phyloP scores from a whole-genome alignment of 2,888 invertebrate species.

The Disparrhopalites patrizii region DNA sequence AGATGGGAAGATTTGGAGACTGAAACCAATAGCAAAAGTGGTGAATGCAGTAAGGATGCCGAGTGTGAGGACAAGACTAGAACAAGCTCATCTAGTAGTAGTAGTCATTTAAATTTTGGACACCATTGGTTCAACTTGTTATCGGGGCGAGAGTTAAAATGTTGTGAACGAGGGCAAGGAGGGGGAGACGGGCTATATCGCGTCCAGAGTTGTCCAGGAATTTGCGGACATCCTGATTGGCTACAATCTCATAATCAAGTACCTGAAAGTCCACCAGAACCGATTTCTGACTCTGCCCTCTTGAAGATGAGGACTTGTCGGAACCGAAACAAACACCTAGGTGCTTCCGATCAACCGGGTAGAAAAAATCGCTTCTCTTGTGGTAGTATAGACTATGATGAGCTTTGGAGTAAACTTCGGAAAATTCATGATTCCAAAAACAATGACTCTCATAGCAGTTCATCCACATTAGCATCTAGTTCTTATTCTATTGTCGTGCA shows the following conservation, averaged over 20 bases:
- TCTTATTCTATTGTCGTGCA: slow-evolving; percentile 43
- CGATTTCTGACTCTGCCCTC: slow-evolving; percentile 40
- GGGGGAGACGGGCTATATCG: slow-evolving; percentile 47
- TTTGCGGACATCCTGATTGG: slow-evolving; percentile 44
- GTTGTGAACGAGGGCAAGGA: slow-evolving; percentile 37
- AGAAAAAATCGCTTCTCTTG: slow-evolving; percentile 35
- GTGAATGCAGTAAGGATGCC: slow-evolving; percentile 7
- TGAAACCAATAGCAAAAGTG: slow-evolving; percentile 16
- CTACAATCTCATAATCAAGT: slow-evolving; percentile 35
- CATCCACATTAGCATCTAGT: slow-evolving; percentile 41
- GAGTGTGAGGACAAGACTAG: slow-evolving; percentile 17
- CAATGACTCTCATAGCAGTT: slow-evolving; percentile 38
- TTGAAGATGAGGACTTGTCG: slow-evolving; percentile 37
- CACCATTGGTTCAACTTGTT: slow-evolving; percentile 39
- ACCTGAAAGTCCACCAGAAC: slow-evolving; percentile 42
- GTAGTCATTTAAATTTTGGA: slow-evolving; percentile 36
- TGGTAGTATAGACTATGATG: slow-evolving; percentile 39
- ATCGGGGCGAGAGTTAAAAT: slow-evolving; percentile 34
- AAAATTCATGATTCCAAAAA: slow-evolving; percentile 36
- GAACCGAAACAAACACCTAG: slow-evolving; percentile 34
- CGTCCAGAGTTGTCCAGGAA: slow-evolving; percentile 50
- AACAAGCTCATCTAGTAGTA: slow-evolving; percentile 33
- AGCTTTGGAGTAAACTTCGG: slow-evolving; percentile 36
- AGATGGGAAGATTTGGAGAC: slow-evolving; percentile 25
- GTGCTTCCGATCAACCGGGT: slow-evolving; percentile 32